These are phyloP conservation scores for Enteromius afrohamiltoni DNA, from an alignment of 2,797 vertebrate species.

Conservation along the genomic window DNA sequence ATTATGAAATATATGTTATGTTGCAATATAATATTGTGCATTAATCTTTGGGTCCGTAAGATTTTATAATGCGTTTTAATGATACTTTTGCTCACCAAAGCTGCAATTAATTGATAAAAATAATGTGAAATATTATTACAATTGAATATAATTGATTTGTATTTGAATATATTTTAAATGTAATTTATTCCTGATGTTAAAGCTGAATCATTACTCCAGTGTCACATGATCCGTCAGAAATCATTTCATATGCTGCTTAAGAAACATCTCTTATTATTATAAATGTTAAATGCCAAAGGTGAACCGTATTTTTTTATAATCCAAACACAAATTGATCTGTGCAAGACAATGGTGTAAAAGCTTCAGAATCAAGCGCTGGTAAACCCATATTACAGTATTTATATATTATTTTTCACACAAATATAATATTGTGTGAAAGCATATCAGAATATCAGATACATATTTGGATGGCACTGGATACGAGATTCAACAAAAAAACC, in stretches of 20 bases:
- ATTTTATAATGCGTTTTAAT: neutral
- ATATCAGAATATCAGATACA: neutral
- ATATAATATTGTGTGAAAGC: too few species aligned
- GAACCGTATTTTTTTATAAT: too few species aligned
- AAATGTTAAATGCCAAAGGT: too few species aligned
- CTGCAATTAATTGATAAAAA: neutral
- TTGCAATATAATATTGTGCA: too few species aligned
- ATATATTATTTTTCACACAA: neutral
- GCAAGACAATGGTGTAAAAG: too few species aligned
- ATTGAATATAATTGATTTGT: neutral
- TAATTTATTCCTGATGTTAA: neutral
- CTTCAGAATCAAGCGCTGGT: neutral
- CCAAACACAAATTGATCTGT: too few species aligned
- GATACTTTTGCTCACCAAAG: neutral
- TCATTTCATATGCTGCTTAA: neutral
- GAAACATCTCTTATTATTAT: too few species aligned
- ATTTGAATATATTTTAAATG: neutral
- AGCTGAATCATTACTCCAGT: neutral
- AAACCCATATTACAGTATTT: neutral
- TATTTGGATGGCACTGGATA: neutral
- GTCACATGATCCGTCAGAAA: neutral
- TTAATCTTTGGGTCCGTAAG: too few species aligned
- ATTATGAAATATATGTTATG: too few species aligned
- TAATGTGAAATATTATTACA: neutral
- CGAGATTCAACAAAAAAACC: neutral